Base-by-base conservation (phyloP, 2,888 invertebrate genomes). In the Halocaridina rubra region DNA sequence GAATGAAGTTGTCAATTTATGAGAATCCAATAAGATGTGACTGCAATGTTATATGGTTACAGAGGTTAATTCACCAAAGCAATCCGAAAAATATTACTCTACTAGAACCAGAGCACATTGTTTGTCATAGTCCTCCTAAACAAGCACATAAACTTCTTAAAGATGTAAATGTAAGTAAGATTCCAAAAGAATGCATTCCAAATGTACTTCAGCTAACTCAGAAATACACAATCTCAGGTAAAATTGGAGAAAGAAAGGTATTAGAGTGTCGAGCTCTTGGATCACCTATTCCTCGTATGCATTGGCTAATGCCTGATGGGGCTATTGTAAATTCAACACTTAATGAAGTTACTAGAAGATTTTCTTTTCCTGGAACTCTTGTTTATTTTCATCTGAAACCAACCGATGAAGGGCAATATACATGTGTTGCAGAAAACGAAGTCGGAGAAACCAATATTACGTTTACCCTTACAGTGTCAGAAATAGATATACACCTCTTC, bases 21-120 rank as follows among this genome's bases (percentile, higher is more conserved):
- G 90, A 91, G 74, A 92, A 92, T 88, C 91, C 91, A 8, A 88
- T 92, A 2, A 89, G 89, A 33, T 92, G 92, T 89, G 92, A 92
- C 89, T 92, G 92, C 88, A 92, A 92, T 89, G 89, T 90, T 4
- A 86, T 89, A 16, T 90, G 90, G 90, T 86, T 90, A 29, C 71
- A 82, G 19, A 81, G 89, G 33, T 69, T 81, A 16, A 24, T 89
- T 27, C 79, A 24, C n/a, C 33, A 33, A 29, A 72, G 61, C 46
- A 13, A 53, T 53, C 79, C 59, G 27, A 88, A 79, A 67, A 67
- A 72, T 46, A 85, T 87, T 4, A 22, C 57, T 10, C 24, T 87
- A 10, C 53, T 76, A 5, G 89, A 90, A 69, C 88, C 90, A 10
- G 90, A 90, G n/a, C 89, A 89, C 39, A 89, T 91, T 39, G 89